Evolutionary conservation across 2,113 vertebrate genomes (phyloP), one percentile per base, ranked within the genome.

Genomic region (Herpetotheres cachinnans): DNA sequence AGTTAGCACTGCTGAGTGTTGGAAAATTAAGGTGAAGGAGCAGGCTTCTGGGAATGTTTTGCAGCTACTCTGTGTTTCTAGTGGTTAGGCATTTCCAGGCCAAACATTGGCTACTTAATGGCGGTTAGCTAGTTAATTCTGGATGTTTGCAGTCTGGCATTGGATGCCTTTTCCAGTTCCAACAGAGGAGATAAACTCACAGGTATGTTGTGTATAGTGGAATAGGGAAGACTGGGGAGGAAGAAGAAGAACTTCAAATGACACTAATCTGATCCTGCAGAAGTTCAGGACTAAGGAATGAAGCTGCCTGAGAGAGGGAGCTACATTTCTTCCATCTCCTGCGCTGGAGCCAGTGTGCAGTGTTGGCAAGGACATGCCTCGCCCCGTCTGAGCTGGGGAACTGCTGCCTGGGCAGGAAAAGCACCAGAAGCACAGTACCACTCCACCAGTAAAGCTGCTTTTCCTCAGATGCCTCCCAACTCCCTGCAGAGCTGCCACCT

Each of bases 351-450:
- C 1, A 1, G 5, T 9, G 11, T 58, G 29, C 36, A 16, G 22
- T 16, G 30, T 26, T 80, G 79, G 65, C 26, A 46, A 71, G n/a
- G 44, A 89, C 26, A 9, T 40, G 6, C 24, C 21, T 86, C 62
- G 36, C 3, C 12, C 10, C 0, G 0, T 47, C 25, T 21, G 49
- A 65, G 44, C 13, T 2, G 1, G 24, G 34, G 3, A 62, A 49
- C 25, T 5, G 1, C 11, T 82, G 32, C 32, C 63, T 29, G 56
- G 9, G 15, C 49, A 73, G 30, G 38, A n/a, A 54, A 34, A 77
- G 27, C n/a, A 19, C 3, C 65, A 50, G 63, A 36, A 38, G 34
- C 19, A 44, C 42, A 42, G 12, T 42, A 10, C 1, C 17, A 3
- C 17, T 67, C 32, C 34, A 17, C 10, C 46, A 36, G 40, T 20